phyloP scores from a whole-genome alignment of 2,888 invertebrate species.

The Bruchidius siliquastri region DNA sequence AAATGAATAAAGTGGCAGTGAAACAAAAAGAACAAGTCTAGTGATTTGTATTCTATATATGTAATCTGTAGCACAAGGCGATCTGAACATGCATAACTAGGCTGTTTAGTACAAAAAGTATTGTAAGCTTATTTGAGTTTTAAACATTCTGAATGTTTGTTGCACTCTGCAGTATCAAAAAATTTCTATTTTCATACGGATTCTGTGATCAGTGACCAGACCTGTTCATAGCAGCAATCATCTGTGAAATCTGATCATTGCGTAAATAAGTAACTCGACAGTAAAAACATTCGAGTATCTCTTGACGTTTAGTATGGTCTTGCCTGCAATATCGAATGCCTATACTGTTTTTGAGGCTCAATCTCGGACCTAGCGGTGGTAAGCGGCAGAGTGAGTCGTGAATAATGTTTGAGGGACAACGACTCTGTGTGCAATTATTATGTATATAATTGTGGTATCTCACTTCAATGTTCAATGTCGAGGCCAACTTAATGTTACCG shows the following conservation, averaged over 20 bases:
- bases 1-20: no score
- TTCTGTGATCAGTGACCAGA: not conserved
- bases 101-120: no score
- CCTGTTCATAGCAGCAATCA: not conserved
- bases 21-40: no score
- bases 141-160: not conserved
- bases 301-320: not conserved
- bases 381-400: no score
- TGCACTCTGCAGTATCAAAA: not conserved
- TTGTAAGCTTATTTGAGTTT: no score
- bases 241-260: not conserved
- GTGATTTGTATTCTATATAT: no score
- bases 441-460: not conserved
- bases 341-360: no score
- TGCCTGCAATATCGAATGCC: not conserved
- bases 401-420: not conserved
- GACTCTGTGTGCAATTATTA: not conserved
- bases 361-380: no score
- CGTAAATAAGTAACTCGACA: not conserved
- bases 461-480: not conserved
- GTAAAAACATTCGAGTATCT: not conserved
- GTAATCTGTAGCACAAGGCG: no score
- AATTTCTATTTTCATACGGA: not conserved
- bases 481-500: not conserved
- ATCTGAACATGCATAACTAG: no score